Percentiles rank a stretch among this genome's conserved stretches.
Evolutionary conservation across 1,140 invertebrate genomes (phyloP).

Genomic region (Neomicropteryx cornuta): DNA sequence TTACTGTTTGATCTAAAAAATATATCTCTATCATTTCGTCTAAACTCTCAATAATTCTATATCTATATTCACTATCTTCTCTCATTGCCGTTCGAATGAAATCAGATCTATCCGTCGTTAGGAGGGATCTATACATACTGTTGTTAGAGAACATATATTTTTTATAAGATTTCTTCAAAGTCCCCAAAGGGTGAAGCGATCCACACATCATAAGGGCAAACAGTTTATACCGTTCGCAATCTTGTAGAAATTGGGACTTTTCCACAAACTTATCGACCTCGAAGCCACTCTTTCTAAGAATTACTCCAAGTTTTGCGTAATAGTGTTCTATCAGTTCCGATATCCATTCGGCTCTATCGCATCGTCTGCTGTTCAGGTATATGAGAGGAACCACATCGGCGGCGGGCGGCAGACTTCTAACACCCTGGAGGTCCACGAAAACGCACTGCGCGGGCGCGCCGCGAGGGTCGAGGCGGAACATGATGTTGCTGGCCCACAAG

Average conservation of each 20-base stretch:
- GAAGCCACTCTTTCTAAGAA: constrained; percentile 4
- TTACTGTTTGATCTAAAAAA: no score
- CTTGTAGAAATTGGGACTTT: constrained; percentile 6
- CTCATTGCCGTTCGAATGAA: constrained; percentile 5
- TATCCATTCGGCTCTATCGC: constrained; percentile 1
- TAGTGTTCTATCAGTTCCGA: constrained; percentile 7
- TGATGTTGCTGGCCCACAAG: constrained; percentile 49
- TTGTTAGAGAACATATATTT: no score
- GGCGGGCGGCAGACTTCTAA: constrained; percentile 42
- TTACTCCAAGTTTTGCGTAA: constrained; percentile 4
- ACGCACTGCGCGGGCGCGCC: constrained; percentile 32
- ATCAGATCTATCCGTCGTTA: constrained; percentile 8
- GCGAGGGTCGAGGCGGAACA: constrained; percentile 41
- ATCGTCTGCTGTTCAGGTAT: constrained; percentile 8
- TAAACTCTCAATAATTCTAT: constrained; percentile 7
- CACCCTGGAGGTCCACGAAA: constrained; percentile 48
- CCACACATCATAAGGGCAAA: constrained; percentile 6
- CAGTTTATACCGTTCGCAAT: constrained; percentile 8
- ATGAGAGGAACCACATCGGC: constrained; percentile 35
- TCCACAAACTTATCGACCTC: constrained; percentile 3
- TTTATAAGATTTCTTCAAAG: no score
- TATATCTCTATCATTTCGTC: constrained; percentile 12
- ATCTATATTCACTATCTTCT: constrained; percentile 8
- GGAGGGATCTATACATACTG: no score
- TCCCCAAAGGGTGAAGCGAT: no score